Conservation (phyloP, 2,113 vertebrate genomes). For the Trogon melanurus region DNA sequence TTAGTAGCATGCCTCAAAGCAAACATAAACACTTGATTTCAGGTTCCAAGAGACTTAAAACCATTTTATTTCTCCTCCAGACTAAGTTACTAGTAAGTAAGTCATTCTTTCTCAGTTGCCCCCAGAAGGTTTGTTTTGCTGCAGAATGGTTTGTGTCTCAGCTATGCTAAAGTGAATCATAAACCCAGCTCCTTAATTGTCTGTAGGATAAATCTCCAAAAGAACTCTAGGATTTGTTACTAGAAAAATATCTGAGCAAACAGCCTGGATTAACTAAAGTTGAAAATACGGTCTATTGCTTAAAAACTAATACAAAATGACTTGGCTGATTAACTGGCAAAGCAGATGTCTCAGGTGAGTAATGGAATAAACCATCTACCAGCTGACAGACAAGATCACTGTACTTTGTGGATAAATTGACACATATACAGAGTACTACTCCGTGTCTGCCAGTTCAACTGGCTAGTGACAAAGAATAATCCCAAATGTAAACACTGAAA, state of each 20-base stretch:
- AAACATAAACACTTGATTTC: neutral
- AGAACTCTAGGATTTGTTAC: neutral
- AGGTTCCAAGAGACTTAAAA: neutral
- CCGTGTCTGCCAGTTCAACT: neutral
- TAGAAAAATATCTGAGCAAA: slow-evolving; percentile 2
- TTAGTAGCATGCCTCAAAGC: neutral
- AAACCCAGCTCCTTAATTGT: neutral
- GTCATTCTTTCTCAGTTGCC: neutral
- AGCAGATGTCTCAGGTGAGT: slow-evolving; percentile 20
- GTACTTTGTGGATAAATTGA: neutral
- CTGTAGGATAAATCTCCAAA: neutral
- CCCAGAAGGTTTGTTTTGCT: neutral
- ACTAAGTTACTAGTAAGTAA: neutral
- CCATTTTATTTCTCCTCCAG: neutral
- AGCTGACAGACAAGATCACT: neutral
- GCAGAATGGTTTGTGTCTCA: neutral
- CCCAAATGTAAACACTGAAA: neutral
- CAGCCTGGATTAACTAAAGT: neutral
- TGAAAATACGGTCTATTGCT: neutral
- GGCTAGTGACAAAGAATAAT: neutral
- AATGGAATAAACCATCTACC: slow-evolving; percentile 16
- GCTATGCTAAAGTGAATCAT: neutral
- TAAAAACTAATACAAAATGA: slow-evolving; percentile 3
- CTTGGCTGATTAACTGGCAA: neutral
- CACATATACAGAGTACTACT: neutral